These are phyloP conservation scores for Antennarius striatus DNA, from an alignment of 2,113 vertebrate species.

Conservation along the genomic window DNA sequence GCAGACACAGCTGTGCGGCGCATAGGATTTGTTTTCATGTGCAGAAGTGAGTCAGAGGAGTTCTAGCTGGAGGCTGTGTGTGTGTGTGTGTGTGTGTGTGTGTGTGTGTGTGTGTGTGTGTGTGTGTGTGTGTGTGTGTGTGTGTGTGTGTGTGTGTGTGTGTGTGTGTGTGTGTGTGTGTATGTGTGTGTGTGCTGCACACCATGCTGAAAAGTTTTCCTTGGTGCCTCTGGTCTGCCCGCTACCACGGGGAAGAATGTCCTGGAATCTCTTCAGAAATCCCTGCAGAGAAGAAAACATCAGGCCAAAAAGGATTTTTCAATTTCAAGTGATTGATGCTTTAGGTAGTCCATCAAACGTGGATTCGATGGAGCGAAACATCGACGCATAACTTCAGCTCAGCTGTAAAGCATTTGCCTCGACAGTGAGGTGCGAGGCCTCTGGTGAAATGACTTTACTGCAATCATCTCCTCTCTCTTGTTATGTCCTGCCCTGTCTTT, in stretches of 20 bases:
- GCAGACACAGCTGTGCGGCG: no score
- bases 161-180: no score
- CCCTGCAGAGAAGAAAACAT: slow-evolving; percentile 31
- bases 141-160: slow-evolving; percentile 11
- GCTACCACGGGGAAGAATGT: slow-evolving; percentile 35
- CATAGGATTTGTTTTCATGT: no score
- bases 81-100: not conserved
- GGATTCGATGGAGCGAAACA: slow-evolving; percentile 13
- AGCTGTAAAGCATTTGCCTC: not conserved
- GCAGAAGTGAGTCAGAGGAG: slow-evolving; percentile 18
- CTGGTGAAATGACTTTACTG: slow-evolving; percentile 1
- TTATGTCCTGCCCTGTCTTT: not conserved
- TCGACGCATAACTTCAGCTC: slow-evolving; percentile 3
- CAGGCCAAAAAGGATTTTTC: slow-evolving; percentile 29
- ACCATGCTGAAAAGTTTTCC: slow-evolving; percentile 8
- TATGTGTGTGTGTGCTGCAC: not conserved
- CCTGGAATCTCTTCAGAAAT: slow-evolving; percentile 26
- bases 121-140: not conserved
- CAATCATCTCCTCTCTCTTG: not conserved
- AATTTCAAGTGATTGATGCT: slow-evolving; percentile 30
- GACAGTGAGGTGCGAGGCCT: not conserved
- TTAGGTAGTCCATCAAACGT: slow-evolving; percentile 4
- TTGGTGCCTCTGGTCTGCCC: slow-evolving; percentile 1
- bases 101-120: slow-evolving; percentile 1
- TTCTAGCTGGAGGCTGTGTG: slow-evolving; percentile 36